Evolutionary conservation across 2,797 vertebrate genomes (phyloP), one percentile per base, ranked within the genome.

Genomic region (Paramormyrops hopkinsi): DNA sequence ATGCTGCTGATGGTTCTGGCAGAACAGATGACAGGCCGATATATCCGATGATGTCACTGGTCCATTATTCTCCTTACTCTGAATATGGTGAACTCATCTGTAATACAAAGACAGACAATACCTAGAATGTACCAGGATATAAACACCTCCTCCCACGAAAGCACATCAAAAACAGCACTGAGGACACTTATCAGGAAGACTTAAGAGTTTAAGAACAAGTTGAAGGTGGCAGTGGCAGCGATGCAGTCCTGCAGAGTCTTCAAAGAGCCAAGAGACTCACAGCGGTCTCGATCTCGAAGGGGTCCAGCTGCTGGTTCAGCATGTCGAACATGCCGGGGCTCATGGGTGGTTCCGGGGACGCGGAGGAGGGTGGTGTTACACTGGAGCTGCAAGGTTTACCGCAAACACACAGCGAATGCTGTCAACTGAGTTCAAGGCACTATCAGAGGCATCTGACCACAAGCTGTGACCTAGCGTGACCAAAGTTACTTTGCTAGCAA

Each of bases 311-410:
- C 93, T 98, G 96, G 92, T 94, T 97, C 93, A 99, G 96, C 94
- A 98, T 96, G 86, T 97, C 95, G 17, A 98, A 99, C 91, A 98
- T 97, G 0, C 97, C 97, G 2, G 98, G 98, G 91, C 97, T 98
- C 97, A 99, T 97, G 0, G 98, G 98, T 0, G 97, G 97, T 89
- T 99, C 97, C 4, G 97, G 97, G 88, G 98, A 97, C 89, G 95
- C 97, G 88, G 95, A 96, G 0, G 96, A 93, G 25, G 95, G 95
- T 1, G 96, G 91, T 0, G 96, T 95, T 93, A 94, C 94, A 91
- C 91, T 97, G 65, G 95, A 92, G 83, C 96, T 97, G 91, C 33
- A n/a, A n/a, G 14, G 46, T 73, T 48, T 4, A 69, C 51, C 25
- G 1, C 53, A 88, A 87, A 90, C 37, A 88, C 3, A 84, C 79